Conservation (phyloP, 2,797 vertebrate species). For the Capromys pilorides region DNA sequence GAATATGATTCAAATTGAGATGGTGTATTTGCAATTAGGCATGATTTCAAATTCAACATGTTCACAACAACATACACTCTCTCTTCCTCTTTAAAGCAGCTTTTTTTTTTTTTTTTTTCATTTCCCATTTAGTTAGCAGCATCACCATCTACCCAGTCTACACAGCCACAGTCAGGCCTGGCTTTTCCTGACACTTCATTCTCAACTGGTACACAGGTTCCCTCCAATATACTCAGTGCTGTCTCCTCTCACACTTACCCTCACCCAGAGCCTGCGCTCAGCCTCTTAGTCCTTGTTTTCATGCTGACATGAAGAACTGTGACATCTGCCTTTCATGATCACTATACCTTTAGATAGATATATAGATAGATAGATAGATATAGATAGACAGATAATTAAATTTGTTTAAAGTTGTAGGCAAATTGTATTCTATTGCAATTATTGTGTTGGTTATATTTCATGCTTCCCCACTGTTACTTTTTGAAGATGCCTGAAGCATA, state of each 20-base stretch:
- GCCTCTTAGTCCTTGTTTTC: neutral
- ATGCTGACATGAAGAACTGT: neutral
- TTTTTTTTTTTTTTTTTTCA: neutral
- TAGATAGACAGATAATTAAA: too few species aligned
- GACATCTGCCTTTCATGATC: neutral
- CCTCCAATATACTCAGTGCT: neutral
- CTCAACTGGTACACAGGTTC: neutral
- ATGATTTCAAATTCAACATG: neutral
- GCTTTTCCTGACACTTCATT: neutral
- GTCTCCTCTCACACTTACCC: neutral
- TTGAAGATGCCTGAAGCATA: neutral
- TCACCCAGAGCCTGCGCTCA: neutral
- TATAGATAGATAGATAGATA: neutral
- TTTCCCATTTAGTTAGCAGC: neutral
- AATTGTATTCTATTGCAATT: neutral
- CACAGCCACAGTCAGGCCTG: neutral
- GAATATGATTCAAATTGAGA: neutral
- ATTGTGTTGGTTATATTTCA: neutral
- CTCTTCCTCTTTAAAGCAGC: conserved; percentile 22
- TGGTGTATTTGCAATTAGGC: neutral
- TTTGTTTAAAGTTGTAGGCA: neutral
- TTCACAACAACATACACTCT: neutral
- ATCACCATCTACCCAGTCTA: neutral
- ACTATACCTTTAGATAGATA: neutral
- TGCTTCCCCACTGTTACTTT: neutral